Conservation (phyloP, 2,888 invertebrate species). For the Oscheius sp. region DNA sequence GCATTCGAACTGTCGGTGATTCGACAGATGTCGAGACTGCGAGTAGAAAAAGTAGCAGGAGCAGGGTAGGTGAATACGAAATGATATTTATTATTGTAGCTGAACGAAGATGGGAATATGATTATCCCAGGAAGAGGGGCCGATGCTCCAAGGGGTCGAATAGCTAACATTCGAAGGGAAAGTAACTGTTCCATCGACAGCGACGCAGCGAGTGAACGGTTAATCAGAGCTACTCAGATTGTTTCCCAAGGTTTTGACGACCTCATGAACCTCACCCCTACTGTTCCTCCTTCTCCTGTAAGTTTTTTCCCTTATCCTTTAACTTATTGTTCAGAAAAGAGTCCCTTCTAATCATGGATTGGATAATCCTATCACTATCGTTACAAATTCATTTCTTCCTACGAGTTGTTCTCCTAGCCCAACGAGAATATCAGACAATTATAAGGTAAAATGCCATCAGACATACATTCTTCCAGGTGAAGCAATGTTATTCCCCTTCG, state of each 20-base stretch:
- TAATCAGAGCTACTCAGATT: slow-evolving; percentile 58
- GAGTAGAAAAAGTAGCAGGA: slow-evolving; percentile 31
- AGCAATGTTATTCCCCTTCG: slow-evolving; percentile 68
- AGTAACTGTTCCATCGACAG: slow-evolving; percentile 60
- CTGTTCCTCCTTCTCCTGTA: slow-evolving; percentile 25
- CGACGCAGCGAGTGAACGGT: slow-evolving; percentile 62
- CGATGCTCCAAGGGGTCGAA: slow-evolving; percentile 53
- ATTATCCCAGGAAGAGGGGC: slow-evolving; percentile 33
- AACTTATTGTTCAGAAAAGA: neutral
- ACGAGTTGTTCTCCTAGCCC: slow-evolving; percentile 67
- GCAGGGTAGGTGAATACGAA: slow-evolving; percentile 1
- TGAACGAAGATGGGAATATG: slow-evolving; percentile 35
- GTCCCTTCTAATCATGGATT: slow-evolving; percentile 6
- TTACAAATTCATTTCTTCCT: slow-evolving; percentile 65
- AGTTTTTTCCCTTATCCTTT: neutral
- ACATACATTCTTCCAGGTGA: slow-evolving; percentile 7
- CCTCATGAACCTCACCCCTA: slow-evolving; percentile 41
- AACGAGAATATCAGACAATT: slow-evolving; percentile 50
- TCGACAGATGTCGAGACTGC: slow-evolving; percentile 21
- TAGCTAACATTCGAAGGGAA: slow-evolving; percentile 65
- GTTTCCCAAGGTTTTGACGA: slow-evolving; percentile 67
- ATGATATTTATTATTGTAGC: slow-evolving; percentile 20
- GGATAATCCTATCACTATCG: slow-evolving; percentile 64
- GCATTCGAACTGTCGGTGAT: slow-evolving; percentile 24
- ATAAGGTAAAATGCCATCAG: neutral